phyloP scores from a whole-genome alignment of 2,888 invertebrate genomes.

The Dynastes hyllus region DNA sequence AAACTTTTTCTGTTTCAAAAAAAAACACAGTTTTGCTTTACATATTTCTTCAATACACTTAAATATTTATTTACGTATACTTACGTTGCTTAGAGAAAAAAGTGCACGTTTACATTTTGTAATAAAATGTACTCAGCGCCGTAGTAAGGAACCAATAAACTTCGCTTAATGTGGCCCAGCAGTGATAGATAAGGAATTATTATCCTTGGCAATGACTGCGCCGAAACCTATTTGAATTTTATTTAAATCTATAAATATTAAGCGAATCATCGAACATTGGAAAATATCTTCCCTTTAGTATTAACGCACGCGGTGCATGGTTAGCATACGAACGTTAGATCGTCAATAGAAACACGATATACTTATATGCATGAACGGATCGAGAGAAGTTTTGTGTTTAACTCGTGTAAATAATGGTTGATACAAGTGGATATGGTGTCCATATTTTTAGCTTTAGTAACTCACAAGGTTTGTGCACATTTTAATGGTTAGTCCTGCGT shows the following conservation, averaged over 20 bases:
- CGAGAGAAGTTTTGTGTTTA: constrained; percentile 26
- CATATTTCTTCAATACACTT: constrained; percentile 8
- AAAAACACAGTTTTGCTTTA: neutral
- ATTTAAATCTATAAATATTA: constrained; percentile 44
- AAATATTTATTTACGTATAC: constrained; percentile 8
- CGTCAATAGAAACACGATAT: constrained; percentile 10
- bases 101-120: constrained; percentile 15
- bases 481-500: neutral
- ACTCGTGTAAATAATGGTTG: constrained; percentile 36
- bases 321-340: constrained; percentile 26
- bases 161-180: constrained; percentile 28
- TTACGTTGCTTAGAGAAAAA: constrained; percentile 11
- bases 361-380: neutral
- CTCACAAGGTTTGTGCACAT: constrained; percentile 47
- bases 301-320: constrained; percentile 34
- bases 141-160: constrained; percentile 36
- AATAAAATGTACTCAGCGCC: constrained; percentile 21
- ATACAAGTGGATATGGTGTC: constrained; percentile 48
- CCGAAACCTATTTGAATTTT: constrained; percentile 44
- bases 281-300: constrained; percentile 42
- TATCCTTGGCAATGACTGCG: constrained; percentile 49
- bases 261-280: constrained; percentile 41
- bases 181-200: constrained; percentile 49
- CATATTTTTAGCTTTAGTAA: constrained; percentile 48
- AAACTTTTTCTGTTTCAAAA: no score